A percentile compares a stretch with the other conserved stretches of the same genome.
These are phyloP conservation scores for Lucinisca nassula DNA, from an alignment of 2,888 invertebrate genomes.

Conservation along the genomic window DNA sequence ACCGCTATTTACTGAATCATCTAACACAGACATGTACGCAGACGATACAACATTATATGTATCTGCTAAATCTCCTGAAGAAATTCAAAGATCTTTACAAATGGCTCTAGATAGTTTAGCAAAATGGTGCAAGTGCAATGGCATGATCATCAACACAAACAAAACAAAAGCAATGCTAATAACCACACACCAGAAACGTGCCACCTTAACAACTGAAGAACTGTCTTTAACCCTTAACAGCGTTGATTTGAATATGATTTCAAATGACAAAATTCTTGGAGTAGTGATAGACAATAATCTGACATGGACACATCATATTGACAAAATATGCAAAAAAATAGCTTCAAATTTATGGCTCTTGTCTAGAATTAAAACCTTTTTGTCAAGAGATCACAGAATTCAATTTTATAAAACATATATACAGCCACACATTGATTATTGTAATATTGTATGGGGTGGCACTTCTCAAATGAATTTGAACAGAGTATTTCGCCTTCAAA, in stretches of 20 bases:
- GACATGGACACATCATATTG: not conserved
- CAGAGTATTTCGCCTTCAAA: not conserved
- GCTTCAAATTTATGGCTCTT: not conserved
- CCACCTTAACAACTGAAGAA: not conserved
- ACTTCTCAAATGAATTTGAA: not conserved
- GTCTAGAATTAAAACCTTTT: not conserved
- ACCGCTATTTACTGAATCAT: not conserved
- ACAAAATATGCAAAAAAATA: not conserved
- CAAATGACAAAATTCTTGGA: not conserved
- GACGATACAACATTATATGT: not conserved
- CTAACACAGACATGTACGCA: not conserved
- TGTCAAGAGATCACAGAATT: not conserved
- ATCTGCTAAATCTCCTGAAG: not conserved
- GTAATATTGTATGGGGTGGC: not conserved
- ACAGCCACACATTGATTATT: not conserved
- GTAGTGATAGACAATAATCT: not conserved
- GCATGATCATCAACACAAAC: too few relatives aligned
- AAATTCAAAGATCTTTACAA: not conserved
- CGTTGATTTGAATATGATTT: not conserved
- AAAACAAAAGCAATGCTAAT: too few relatives aligned
- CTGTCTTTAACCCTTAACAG: not conserved
- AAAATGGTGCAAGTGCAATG: not conserved
- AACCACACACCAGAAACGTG: not conserved
- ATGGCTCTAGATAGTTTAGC: not conserved
- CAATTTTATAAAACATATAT: constrained; percentile 2